These are phyloP conservation scores for Zosterops hypoxanthus DNA, from an alignment of 2,113 vertebrate genomes.

Conservation along the genomic window DNA sequence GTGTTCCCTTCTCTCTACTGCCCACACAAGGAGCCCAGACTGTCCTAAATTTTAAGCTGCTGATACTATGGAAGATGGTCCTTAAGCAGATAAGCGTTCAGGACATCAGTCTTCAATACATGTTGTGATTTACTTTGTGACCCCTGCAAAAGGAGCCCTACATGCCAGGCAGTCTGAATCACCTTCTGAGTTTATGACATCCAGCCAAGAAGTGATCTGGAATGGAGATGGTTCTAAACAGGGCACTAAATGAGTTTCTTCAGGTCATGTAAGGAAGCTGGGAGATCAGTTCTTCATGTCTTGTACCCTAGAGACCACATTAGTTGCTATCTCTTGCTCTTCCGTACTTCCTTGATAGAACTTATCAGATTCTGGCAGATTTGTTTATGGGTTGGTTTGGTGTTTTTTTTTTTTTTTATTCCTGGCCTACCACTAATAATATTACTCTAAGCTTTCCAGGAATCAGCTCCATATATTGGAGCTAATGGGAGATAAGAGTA, in stretches of 20 bases:
- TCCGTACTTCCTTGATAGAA: slow-evolving; percentile 44
- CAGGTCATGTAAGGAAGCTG: neutral
- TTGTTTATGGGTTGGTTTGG: neutral
- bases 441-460: slow-evolving; percentile 61
- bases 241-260: slow-evolving; percentile 2
- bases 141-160: neutral
- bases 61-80: neutral
- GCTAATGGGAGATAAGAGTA: slow-evolving; percentile 34
- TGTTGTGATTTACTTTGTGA: neutral
- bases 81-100: neutral
- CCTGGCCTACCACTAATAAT: slow-evolving; percentile 19
- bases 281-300: neutral
- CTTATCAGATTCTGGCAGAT: slow-evolving; percentile 55
- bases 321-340: slow-evolving; percentile 33
- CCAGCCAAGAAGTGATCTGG: neutral
- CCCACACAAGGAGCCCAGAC: neutral
- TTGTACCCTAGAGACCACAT: neutral
- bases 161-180: neutral
- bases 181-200: slow-evolving; percentile 11
- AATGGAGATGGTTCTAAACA: neutral
- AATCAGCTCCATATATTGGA: neutral
- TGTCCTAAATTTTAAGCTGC: neutral
- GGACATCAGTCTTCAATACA: neutral
- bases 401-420: neutral
- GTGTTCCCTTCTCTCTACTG: neutral